A percentile compares a stretch with the other conserved stretches of the same genome.
These are phyloP conservation scores for Peromyscus aztecus DNA, from an alignment of 2,797 vertebrate species.

Conservation along the genomic window DNA sequence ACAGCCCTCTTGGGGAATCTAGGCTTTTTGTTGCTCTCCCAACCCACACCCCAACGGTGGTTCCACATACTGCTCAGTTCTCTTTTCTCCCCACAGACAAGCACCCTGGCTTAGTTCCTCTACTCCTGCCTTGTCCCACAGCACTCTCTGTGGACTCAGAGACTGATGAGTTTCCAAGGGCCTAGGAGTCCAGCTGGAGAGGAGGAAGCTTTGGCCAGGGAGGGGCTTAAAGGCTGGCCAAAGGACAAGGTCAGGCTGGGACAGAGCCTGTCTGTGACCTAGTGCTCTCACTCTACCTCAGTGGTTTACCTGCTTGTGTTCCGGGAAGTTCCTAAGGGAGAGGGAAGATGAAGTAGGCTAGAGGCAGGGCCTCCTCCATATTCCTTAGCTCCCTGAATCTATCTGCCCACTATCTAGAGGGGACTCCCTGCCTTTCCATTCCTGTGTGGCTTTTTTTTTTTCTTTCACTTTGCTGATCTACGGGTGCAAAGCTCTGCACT, in stretches of 20 bases:
- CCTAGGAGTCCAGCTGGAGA: conserved; percentile 24
- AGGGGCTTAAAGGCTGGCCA: not conserved
- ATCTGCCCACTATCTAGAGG: not conserved
- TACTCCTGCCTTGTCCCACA: not conserved
- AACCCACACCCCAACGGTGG: not conserved
- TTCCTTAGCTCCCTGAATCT: not conserved
- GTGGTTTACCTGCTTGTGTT: not conserved
- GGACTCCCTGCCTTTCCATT: not conserved
- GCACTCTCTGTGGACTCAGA: conserved; percentile 37
- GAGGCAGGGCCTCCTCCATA: not conserved
- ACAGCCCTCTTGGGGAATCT: not conserved
- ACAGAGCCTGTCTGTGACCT: not conserved
- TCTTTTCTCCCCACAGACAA: not conserved
- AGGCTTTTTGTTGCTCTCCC: not conserved
- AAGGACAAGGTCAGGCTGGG: not conserved
- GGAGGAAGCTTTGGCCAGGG: not conserved
- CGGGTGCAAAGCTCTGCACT: not conserved
- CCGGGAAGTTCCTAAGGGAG: not conserved
- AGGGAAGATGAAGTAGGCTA: not conserved
- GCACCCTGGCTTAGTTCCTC: not conserved
- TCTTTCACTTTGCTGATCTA: not conserved
- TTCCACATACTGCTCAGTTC: not conserved
- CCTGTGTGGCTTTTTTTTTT: not conserved
- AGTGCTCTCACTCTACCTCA: not conserved
- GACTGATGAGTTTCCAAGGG: not conserved